Percentiles rank a stretch among this genome's conserved stretches.
These are phyloP conservation scores for Myioborus melanocephalus DNA, from an alignment of 2,797 vertebrate genomes.

Conservation along the genomic window DNA sequence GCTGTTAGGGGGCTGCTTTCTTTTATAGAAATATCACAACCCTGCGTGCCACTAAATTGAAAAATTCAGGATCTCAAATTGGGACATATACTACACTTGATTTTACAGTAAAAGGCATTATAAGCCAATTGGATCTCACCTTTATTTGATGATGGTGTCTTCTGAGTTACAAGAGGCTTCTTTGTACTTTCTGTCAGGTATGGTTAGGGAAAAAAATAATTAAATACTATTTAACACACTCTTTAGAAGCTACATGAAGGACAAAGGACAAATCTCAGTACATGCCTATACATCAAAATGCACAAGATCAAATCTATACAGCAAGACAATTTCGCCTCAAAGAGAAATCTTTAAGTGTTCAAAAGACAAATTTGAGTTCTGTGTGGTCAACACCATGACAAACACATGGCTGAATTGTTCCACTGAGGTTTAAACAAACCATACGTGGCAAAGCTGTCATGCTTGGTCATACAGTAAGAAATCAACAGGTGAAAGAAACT, in stretches of 20 bases:
- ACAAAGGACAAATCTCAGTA: background rate
- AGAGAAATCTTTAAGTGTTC: background rate
- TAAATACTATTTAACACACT: background rate
- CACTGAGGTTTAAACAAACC: background rate
- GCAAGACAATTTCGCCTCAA: background rate
- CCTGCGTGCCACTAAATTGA: background rate
- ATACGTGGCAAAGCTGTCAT: background rate
- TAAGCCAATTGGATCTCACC: background rate
- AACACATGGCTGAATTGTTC: background rate
- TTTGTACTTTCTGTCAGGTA: background rate
- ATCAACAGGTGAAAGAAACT: background rate
- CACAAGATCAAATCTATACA: background rate
- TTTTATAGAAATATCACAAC: background rate
- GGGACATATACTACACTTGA: background rate
- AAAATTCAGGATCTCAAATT: background rate
- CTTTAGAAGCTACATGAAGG: background rate
- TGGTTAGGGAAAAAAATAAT: background rate
- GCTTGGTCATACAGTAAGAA: background rate
- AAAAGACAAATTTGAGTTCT: background rate
- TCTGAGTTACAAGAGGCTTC: background rate
- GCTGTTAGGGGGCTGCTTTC: background rate
- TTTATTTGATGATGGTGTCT: background rate
- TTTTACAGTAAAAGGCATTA: background rate
- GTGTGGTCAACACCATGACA: background rate
- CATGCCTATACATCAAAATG: background rate